These are phyloP conservation scores for Epicampocera succincta DNA, from an alignment of 2,888 invertebrate species.

Conservation along the genomic window DNA sequence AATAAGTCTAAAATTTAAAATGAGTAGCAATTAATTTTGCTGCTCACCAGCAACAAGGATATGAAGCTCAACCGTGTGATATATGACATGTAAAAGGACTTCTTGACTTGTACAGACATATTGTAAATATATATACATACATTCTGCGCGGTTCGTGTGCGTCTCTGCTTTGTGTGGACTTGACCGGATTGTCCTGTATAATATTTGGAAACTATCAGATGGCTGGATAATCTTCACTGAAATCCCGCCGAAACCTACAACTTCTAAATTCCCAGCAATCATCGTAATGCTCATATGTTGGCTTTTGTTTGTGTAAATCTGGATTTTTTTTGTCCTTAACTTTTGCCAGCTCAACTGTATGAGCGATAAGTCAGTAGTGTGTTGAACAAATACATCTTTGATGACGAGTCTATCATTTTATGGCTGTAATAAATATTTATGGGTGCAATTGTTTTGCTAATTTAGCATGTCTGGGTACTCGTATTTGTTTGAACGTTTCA, in stretches of 20 bases:
- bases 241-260: not conserved
- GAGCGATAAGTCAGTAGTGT: constrained; percentile 72
- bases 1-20: constrained; percentile 21
- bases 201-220: too few species aligned
- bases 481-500: not conserved
- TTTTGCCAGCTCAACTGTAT: constrained; percentile 47
- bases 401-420: not conserved
- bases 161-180: too few species aligned
- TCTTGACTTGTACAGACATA: too few species aligned
- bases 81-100: too few species aligned
- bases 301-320: not conserved
- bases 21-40: too few species aligned
- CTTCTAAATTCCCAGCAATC: too few species aligned
- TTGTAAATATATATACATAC: too few species aligned
- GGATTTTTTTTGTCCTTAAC: constrained; percentile 13
- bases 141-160: too few species aligned
- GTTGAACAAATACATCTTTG: constrained; percentile 57
- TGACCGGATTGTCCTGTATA: too few species aligned
- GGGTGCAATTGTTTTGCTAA: not conserved
- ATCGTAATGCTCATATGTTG: not conserved
- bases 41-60: too few species aligned
- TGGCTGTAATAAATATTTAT: not conserved
- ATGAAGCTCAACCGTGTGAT: too few species aligned
- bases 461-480: constrained; percentile 6
- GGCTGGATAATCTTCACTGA: too few species aligned